Evolutionary conservation across 2,797 vertebrate genomes (phyloP).

Genomic region (Oreochromis grahami): DNA sequence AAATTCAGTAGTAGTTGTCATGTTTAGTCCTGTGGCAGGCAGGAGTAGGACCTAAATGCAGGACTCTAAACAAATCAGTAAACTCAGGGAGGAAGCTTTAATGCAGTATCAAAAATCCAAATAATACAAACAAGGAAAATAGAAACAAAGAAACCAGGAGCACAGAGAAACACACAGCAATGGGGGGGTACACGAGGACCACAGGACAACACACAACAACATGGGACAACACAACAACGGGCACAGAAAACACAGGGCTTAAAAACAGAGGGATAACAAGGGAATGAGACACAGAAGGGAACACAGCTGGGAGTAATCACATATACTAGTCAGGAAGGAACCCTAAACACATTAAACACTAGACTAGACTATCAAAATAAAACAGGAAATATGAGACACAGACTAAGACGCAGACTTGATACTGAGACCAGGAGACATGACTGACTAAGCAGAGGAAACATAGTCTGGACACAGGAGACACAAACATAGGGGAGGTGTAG

Average conservation of each 20-base stretch:
- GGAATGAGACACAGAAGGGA: neutral
- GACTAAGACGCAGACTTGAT: neutral
- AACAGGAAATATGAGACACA: neutral
- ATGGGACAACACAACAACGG: neutral
- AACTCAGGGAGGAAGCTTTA: neutral
- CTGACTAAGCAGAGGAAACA: neutral
- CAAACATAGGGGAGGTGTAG: neutral
- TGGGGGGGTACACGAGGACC: neutral
- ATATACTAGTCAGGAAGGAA: neutral
- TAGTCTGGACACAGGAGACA: neutral
- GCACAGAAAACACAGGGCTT: neutral
- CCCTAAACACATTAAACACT: neutral
- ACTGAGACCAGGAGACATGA: neutral
- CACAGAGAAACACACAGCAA: neutral
- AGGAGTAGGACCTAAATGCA: neutral
- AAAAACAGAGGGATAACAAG: neutral
- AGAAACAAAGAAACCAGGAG: neutral
- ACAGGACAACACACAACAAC: neutral
- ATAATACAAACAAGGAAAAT: neutral
- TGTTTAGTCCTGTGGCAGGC: neutral
- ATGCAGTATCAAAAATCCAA: neutral
- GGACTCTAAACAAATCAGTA: neutral
- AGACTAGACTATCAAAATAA: neutral
- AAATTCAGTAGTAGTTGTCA: neutral
- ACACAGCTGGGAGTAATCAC: neutral